Evolutionary conservation across 2,888 invertebrate genomes (phyloP).

Genomic region (Harmothoe impar): DNA sequence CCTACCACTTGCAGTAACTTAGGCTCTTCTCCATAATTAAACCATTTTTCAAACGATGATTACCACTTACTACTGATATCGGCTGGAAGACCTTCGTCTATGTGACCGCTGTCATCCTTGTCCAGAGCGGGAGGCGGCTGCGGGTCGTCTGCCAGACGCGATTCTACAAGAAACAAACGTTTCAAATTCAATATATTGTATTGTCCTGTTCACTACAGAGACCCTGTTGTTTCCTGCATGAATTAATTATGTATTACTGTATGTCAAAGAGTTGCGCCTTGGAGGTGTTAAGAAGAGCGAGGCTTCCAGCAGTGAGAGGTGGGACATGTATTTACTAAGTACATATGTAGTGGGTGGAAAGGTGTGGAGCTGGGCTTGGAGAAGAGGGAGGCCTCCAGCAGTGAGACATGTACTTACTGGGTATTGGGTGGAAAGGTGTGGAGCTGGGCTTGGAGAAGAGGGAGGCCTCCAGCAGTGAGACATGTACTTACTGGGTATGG

Average conservation of each 20-base stretch:
- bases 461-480: slow-evolving; percentile 73
- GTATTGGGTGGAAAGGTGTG: slow-evolving; percentile 53
- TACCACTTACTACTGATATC: slow-evolving; percentile 62
- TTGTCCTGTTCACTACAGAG: too few relatives aligned
- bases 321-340: too few relatives aligned
- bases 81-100: slow-evolving; percentile 59
- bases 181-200: too few relatives aligned
- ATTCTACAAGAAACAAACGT: background rate
- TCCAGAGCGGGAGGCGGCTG: background rate
- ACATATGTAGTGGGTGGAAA: slow-evolving; percentile 15
- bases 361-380: slow-evolving; percentile 64
- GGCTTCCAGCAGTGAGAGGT: slow-evolving; percentile 74
- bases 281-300: slow-evolving; percentile 65
- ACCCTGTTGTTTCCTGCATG: too few relatives aligned
- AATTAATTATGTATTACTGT: too few relatives aligned
- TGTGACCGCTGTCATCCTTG: background rate
- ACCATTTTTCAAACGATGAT: too few relatives aligned
- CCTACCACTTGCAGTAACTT: too few relatives aligned
- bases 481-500: slow-evolving; percentile 67
- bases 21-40: too few relatives aligned
- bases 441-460: slow-evolving; percentile 64
- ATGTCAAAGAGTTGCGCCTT: too few relatives aligned
- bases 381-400: slow-evolving; percentile 72
- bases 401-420: slow-evolving; percentile 70
- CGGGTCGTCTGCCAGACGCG: background rate